Percentiles rank a stretch among this genome's conserved stretches.
Conservation (phyloP, 2,113 vertebrate genomes). For the Propithecus coquereli region DNA sequence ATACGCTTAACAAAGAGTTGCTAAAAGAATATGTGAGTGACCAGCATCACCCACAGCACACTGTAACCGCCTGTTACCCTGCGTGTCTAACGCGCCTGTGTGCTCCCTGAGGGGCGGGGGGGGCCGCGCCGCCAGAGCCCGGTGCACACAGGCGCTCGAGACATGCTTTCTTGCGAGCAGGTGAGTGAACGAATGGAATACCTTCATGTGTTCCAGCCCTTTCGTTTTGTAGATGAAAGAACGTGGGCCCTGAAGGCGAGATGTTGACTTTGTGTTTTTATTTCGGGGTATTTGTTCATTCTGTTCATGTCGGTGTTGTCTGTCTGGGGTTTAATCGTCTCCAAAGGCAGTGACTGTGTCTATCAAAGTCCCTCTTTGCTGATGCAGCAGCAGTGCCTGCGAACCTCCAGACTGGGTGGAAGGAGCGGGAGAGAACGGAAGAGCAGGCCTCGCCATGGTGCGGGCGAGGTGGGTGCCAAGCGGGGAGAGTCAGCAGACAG, state of each 20-base stretch:
- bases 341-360: background rate
- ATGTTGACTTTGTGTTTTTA: background rate
- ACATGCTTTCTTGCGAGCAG: background rate
- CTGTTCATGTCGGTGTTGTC: background rate
- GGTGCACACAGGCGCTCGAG: background rate
- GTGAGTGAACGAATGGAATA: fast-evolving
- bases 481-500: fast-evolving
- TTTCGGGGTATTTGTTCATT: background rate
- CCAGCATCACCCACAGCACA: fast-evolving
- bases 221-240: background rate
- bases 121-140: too few species aligned
- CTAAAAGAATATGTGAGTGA: fast-evolving
- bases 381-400: background rate
- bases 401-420: background rate
- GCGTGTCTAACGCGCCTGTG: fast-evolving
- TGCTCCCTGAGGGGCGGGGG: background rate
- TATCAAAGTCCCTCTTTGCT: background rate
- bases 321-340: background rate
- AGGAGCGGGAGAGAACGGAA: background rate
- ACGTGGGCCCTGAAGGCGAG: background rate
- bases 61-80: fast-evolving
- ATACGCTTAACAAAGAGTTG: background rate
- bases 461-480: background rate
- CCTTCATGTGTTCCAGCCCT: fast-evolving
- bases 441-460: fast-evolving